phyloP scores from a whole-genome alignment of 1,140 invertebrate species.

The Cotesia chilonis region DNA sequence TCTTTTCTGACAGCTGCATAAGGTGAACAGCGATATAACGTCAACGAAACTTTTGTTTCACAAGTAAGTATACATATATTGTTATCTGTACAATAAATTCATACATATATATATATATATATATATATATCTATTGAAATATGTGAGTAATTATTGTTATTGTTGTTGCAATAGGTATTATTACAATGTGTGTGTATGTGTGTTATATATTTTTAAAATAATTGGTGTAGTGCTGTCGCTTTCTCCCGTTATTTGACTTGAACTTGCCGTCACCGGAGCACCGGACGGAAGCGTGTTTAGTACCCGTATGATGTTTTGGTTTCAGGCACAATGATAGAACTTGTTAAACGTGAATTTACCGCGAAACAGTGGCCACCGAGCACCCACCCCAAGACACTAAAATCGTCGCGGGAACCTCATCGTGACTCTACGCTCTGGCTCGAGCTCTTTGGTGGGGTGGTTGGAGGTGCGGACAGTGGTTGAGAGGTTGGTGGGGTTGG shows the following conservation, averaged over 20 bases:
- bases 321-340: conserved; percentile 38
- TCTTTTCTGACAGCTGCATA: no score
- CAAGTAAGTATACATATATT: no score
- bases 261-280: not conserved
- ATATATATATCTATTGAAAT: no score
- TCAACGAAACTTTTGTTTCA: no score
- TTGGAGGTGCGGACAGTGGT: conserved; percentile 66
- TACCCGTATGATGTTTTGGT: not conserved
- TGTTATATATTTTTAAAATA: no score
- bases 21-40: no score
- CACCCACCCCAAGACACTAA: conserved; percentile 66
- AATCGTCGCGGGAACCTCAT: conserved; percentile 64
- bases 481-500: conserved; percentile 66
- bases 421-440: conserved; percentile 59
- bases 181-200: no score
- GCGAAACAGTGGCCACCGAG: conserved; percentile 59
- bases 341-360: conserved; percentile 27
- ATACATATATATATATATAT: no score
- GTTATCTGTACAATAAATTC: no score
- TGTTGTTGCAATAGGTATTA: no score
- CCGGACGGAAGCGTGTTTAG: not conserved
- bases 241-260: conserved; percentile 2
- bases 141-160: no score
- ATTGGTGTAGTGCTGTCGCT: not conserved
- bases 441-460: conserved; percentile 63